Percentiles rank a stretch among this genome's conserved stretches.
These are phyloP conservation scores for Gibbula magus DNA, from an alignment of 2,888 invertebrate species.

Conservation along the genomic window DNA sequence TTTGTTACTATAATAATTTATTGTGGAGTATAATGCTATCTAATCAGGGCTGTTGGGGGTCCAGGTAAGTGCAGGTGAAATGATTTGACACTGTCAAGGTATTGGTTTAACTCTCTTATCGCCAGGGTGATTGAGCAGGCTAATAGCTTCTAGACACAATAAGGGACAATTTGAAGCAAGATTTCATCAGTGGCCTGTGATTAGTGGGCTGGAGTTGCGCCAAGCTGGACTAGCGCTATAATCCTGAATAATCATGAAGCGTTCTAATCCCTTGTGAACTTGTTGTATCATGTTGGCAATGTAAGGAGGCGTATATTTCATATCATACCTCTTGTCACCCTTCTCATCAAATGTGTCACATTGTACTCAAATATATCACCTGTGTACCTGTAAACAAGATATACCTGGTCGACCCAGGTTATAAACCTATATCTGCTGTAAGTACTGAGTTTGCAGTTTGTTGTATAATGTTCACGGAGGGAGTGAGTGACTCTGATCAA, in stretches of 20 bases:
- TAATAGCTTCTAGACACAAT: neutral
- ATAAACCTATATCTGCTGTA: too few relatives aligned
- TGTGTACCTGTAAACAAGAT: neutral
- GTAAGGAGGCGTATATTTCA: neutral
- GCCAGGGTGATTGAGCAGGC: neutral
- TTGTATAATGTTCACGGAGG: too few relatives aligned
- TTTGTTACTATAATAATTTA: neutral
- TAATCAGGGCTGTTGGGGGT: neutral
- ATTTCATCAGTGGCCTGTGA: neutral
- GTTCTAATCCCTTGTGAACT: neutral
- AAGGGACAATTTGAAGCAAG: slow-evolving; percentile 1
- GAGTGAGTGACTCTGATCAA: too few relatives aligned
- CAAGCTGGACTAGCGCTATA: neutral
- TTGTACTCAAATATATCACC: neutral
- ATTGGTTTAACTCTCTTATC: neutral
- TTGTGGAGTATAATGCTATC: neutral
- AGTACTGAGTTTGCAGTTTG: too few relatives aligned
- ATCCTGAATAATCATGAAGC: neutral
- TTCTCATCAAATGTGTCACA: neutral
- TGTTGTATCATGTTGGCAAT: neutral
- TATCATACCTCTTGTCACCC: neutral
- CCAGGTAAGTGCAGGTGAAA: neutral
- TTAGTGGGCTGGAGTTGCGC: neutral
- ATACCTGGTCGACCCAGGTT: too few relatives aligned
- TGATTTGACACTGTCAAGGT: neutral